These are phyloP conservation scores for Serilophus lunatus DNA, from an alignment of 2,113 vertebrate species.

Conservation along the genomic window DNA sequence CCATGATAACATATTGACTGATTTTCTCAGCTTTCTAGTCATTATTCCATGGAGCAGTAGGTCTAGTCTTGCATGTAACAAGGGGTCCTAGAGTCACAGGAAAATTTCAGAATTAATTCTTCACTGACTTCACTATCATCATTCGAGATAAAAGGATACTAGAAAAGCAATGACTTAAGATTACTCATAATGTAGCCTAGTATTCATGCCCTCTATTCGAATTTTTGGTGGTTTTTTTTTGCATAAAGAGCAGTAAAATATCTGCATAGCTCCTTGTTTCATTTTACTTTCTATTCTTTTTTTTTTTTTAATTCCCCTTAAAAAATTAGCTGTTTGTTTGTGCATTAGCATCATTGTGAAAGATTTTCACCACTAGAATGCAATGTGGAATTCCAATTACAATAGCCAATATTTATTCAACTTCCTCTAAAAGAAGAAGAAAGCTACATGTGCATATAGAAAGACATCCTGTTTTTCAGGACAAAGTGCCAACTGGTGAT, in stretches of 20 bases:
- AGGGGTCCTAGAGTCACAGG: not conserved
- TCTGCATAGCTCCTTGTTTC: not conserved
- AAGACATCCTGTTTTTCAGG: not conserved
- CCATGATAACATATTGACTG: not conserved
- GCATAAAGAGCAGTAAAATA: not conserved
- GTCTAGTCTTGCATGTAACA: not conserved
- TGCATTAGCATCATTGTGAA: not conserved
- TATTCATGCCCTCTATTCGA: not conserved
- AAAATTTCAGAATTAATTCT: not conserved
- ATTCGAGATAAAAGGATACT: not conserved
- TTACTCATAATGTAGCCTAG: not conserved
- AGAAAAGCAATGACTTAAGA: not conserved
- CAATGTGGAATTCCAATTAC: not conserved
- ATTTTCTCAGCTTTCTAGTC: not conserved
- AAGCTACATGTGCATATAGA: not conserved
- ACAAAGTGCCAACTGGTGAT: not conserved
- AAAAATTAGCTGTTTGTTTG: not conserved
- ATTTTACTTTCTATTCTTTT: not conserved
- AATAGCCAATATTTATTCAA: constrained; percentile 7
- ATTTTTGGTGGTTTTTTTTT: not conserved
- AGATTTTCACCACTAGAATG: not conserved
- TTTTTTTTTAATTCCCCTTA: not conserved
- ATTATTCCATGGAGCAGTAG: not conserved
- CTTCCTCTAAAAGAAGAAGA: not conserved
- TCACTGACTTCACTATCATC: not conserved